phyloP scores from a whole-genome alignment of 2,888 invertebrate species.

The Lycia hirtaria region DNA sequence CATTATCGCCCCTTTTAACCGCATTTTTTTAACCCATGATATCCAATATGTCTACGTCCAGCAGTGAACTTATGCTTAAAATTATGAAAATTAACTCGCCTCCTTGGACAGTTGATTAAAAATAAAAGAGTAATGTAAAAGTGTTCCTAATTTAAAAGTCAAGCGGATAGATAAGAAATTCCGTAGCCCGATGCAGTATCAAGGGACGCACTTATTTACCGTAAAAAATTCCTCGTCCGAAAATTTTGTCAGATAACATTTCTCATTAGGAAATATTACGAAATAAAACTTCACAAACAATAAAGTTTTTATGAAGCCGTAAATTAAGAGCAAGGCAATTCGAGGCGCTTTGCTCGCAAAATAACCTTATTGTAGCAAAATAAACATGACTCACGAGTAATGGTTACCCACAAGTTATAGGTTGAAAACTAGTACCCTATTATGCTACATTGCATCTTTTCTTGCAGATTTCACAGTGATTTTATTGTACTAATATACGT shows the following conservation, averaged over 20 bases:
- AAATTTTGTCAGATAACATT: slow-evolving; percentile 20
- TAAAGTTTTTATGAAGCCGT: slow-evolving; percentile 32
- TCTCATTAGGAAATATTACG: slow-evolving; percentile 22
- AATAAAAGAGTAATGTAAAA: no score
- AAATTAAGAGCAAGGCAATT: slow-evolving; percentile 25
- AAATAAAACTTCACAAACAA: slow-evolving; percentile 29
- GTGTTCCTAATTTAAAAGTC: not conserved
- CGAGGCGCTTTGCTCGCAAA: slow-evolving; percentile 4
- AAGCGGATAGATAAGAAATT: not conserved
- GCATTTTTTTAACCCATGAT: no score
- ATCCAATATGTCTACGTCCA: no score
- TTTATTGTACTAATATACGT: no score
- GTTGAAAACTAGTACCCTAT: no score
- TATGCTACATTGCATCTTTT: no score
- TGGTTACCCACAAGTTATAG: no score
- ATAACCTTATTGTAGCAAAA: slow-evolving; percentile 5
- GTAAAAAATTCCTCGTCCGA: not conserved
- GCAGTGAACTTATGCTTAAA: no score
- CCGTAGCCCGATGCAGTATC: not conserved
- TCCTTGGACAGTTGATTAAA: no score
- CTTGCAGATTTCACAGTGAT: no score
- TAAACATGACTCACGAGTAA: not conserved
- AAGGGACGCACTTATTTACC: not conserved
- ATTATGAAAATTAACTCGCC: no score
- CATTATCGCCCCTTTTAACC: no score